Evolutionary conservation across 2,797 vertebrate genomes (phyloP), one percentile per base, ranked within the genome.

Genomic region (Neosilurus hyrtlii): DNA sequence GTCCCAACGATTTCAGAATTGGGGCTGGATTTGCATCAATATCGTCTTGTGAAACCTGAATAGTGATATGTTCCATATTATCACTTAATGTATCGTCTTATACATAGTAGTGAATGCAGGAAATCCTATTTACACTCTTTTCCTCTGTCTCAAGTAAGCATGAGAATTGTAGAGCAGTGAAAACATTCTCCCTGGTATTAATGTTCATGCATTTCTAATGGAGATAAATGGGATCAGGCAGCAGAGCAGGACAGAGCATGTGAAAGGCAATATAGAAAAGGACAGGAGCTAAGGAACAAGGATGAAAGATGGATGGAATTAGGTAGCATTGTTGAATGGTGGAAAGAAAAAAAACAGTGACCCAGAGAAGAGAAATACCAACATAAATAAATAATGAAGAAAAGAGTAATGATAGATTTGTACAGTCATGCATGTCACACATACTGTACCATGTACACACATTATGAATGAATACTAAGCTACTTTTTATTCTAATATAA

Each of bases 191-290:
- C 68, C 70, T 70, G 82, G 84, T 84, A 79, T 82, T 86, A 84
- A 86, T 83, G 86, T 76, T 76, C 65, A 37, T 82, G 73, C 76
- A 84, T 81, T 54, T 84, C 72, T 86, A 87, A 86, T 84, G 80
- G 82, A 85, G 85, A 86, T 85, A 82, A 85, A 86, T 81, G 82
- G 52, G 22, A 62, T 62, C 67, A 77, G 57, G 73, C 77, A 74
- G 51, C 82, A 65, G 76, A 77, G 71, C 71, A 77, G 51, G 26
- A 56, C 82, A 24, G 35, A 30, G 62, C 8, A n/a, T 51, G 43
- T 66, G 52, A 83, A n/a, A 66, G 71, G 49, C 24, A 49, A 51
- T 56, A 63, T 57, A 73, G 52, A 74, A 43, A 65, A 37, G 51
- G 54, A 67, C 35, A 43, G 37, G 51, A 83, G 52, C 65, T 79